Evolutionary conservation across 2,797 vertebrate species (phyloP).

Genomic region (Argentina silus): DNA sequence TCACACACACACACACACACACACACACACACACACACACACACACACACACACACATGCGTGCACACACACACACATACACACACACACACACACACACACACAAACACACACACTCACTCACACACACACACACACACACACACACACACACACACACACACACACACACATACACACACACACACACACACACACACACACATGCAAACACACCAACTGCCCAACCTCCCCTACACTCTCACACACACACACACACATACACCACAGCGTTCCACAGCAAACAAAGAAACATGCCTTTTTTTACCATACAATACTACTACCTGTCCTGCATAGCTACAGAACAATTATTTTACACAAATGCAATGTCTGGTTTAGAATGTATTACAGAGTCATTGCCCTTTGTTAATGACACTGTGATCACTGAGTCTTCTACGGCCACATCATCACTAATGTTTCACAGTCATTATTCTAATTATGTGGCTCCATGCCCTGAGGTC

Average conservation of each 20-base stretch:
- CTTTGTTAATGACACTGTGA: background rate
- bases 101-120: conserved; percentile 32
- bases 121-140: too few relatives aligned
- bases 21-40: conserved; percentile 53
- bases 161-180: conserved; percentile 27
- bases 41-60: conserved; percentile 56
- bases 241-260: conserved; percentile 8
- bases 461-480: background rate
- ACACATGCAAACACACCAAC: conserved; percentile 27
- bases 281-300: too few relatives aligned
- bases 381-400: background rate
- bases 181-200: conserved; percentile 26
- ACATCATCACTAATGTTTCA: too few relatives aligned
- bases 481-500: background rate
- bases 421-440: accelerated
- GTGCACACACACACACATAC: conserved; percentile 55
- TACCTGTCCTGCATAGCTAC: background rate
- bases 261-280: background rate
- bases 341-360: background rate
- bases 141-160: too few relatives aligned
- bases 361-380: background rate
- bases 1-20: conserved; percentile 6
- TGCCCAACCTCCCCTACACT: too few relatives aligned
- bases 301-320: background rate
- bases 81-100: conserved; percentile 48